phyloP scores from a whole-genome alignment of 2,797 vertebrate genomes.

The Lepilemur ruficaudatus region DNA sequence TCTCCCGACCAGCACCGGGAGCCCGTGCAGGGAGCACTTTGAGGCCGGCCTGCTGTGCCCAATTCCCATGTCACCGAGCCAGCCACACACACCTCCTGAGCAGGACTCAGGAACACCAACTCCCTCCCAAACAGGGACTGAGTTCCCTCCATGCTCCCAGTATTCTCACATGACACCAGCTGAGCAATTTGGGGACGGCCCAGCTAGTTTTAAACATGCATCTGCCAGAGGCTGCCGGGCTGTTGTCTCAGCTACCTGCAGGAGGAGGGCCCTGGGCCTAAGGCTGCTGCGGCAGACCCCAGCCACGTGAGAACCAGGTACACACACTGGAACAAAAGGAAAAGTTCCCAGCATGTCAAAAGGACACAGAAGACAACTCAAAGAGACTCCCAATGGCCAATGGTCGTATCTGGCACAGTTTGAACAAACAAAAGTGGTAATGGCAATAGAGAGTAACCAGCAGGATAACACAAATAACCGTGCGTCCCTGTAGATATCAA shows the following conservation, averaged over 20 bases:
- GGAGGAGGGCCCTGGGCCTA: not conserved
- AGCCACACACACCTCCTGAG: not conserved
- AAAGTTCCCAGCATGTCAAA: not conserved
- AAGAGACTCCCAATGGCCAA: not conserved
- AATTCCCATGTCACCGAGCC: not conserved
- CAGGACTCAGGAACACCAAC: not conserved
- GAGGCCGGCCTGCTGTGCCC: not conserved
- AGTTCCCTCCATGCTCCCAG: not conserved
- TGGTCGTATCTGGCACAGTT: not conserved
- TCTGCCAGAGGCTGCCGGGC: not conserved
- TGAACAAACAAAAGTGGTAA: not conserved
- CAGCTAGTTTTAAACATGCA: not conserved
- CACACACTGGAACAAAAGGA: fast-evolving
- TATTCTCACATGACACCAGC: not conserved
- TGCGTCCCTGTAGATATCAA: not conserved
- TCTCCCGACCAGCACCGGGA: not conserved
- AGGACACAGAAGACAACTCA: not conserved
- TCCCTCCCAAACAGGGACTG: not conserved
- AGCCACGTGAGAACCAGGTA: not conserved
- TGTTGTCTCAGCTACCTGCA: not conserved
- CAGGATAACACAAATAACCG: not conserved
- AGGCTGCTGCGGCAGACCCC: not conserved
- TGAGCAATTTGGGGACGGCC: not conserved
- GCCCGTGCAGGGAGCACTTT: not conserved
- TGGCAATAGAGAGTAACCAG: not conserved